Percentiles rank a stretch among this genome's conserved stretches.
Evolutionary conservation across 2,888 invertebrate genomes (phyloP).

Genomic region (Xestia c-nigrum): DNA sequence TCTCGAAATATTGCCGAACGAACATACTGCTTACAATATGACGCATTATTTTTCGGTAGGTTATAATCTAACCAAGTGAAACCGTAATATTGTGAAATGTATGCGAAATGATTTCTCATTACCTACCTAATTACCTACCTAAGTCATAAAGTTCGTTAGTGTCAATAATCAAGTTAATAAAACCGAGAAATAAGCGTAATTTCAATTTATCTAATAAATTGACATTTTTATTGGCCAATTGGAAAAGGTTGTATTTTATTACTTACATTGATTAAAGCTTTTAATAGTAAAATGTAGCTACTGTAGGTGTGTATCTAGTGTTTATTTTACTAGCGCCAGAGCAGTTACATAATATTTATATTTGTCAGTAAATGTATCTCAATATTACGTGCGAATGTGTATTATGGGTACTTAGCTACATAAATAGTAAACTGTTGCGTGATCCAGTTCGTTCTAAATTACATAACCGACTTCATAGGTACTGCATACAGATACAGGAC

Average conservation of each 20-base stretch:
- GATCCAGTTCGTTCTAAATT: conserved; percentile 40
- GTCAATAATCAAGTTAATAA: not conserved
- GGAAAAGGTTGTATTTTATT: conserved; percentile 15
- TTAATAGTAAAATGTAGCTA: not conserved
- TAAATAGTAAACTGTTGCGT: conserved; percentile 35
- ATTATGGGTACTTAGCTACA: conserved; percentile 38
- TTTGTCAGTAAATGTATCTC: conserved; percentile 25
- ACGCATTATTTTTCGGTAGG: too few relatives aligned
- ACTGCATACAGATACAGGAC: not conserved
- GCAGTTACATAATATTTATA: conserved; percentile 23
- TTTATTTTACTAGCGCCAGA: conserved; percentile 8
- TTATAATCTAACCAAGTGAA: too few relatives aligned
- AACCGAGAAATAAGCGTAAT: not conserved
- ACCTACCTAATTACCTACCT: too few relatives aligned
- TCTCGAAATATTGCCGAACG: too few relatives aligned
- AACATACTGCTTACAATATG: too few relatives aligned
- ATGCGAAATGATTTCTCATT: not conserved
- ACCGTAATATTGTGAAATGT: too few relatives aligned
- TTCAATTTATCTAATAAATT: not conserved
- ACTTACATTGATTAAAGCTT: conserved; percentile 13
- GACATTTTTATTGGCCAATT: not conserved
- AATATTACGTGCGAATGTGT: conserved; percentile 49
- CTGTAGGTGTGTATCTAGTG: not conserved
- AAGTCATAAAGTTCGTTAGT: not conserved
- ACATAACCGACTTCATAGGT: conserved; percentile 22